These are phyloP conservation scores for Podilymbus podiceps DNA, from an alignment of 2,113 vertebrate species.

Conservation along the genomic window DNA sequence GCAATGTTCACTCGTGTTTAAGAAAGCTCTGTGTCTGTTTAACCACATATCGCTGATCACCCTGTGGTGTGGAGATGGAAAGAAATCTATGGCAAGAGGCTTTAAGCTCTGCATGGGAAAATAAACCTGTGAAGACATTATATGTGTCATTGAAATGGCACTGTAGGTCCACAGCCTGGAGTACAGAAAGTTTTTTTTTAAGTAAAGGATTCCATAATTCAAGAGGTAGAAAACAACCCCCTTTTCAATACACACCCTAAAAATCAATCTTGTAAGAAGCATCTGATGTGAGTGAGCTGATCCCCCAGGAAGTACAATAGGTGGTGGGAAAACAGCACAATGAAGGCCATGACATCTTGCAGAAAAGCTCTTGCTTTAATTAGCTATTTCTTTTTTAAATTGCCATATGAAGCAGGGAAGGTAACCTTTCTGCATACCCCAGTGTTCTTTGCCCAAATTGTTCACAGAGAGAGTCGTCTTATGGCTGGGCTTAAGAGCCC, in stretches of 20 bases:
- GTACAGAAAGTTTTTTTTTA: neutral
- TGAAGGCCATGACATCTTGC: neutral
- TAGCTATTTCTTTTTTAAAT: neutral
- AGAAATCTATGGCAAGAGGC: neutral
- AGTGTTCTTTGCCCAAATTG: neutral
- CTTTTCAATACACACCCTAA: neutral
- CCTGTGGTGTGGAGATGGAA: neutral
- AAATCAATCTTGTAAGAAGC: neutral
- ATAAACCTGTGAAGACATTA: neutral
- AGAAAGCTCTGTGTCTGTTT: neutral
- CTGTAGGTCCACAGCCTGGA: neutral
- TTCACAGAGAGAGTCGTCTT: neutral
- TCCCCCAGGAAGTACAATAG: neutral
- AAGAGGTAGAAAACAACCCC: neutral
- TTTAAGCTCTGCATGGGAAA: fast-evolving
- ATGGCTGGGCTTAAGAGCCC: neutral
- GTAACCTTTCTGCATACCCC: neutral
- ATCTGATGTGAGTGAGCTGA: neutral
- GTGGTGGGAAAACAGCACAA: neutral
- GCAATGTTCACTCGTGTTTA: neutral
- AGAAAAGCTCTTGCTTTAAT: neutral
- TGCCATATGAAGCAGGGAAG: neutral
- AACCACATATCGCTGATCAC: neutral
- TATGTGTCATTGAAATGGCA: neutral
- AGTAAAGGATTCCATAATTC: neutral